Percentiles rank a stretch among this genome's conserved stretches.
phyloP scores from a whole-genome alignment of 2,797 vertebrate genomes.

The Alfaro cultratus region DNA sequence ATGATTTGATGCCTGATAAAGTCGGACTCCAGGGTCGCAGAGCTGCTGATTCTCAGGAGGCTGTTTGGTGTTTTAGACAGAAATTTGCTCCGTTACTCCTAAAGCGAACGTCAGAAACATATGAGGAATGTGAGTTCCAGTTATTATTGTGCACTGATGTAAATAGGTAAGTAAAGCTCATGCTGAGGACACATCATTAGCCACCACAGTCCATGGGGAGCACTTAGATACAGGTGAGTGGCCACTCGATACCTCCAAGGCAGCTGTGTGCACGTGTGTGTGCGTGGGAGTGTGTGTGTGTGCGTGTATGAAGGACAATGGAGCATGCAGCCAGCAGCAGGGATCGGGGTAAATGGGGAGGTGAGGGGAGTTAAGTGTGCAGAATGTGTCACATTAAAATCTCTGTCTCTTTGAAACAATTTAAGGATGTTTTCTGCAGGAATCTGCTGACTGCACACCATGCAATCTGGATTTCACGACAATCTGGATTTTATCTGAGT shows the following conservation, averaged over 20 bases:
- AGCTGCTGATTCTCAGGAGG: neutral
- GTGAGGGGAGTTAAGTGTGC: slow-evolving; percentile 50
- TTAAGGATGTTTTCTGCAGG: neutral
- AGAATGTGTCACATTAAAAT: slow-evolving; percentile 32
- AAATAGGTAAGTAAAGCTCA: slow-evolving; percentile 83
- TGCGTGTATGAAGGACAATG: slow-evolving; percentile 59
- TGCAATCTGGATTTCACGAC: slow-evolving; percentile 47
- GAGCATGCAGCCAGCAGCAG: slow-evolving; percentile 75
- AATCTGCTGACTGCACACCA: slow-evolving; percentile 50
- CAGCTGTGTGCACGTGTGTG: slow-evolving; percentile 30
- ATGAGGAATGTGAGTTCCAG: slow-evolving; percentile 36
- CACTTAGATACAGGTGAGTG: slow-evolving; percentile 79
- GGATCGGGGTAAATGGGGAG: slow-evolving; percentile 61
- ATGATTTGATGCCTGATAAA: slow-evolving; percentile 24
- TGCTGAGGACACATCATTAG: slow-evolving; percentile 82
- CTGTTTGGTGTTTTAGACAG: neutral
- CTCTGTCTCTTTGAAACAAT: slow-evolving; percentile 1
- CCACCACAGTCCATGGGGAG: slow-evolving; percentile 67
- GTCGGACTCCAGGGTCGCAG: neutral
- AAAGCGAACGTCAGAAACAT: slow-evolving; percentile 2
- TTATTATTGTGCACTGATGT: slow-evolving; percentile 62
- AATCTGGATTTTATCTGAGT: neutral
- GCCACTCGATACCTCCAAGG: slow-evolving; percentile 69
- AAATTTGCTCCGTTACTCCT: neutral
- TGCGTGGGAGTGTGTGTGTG: slow-evolving; percentile 13